phyloP scores from a whole-genome alignment of 1,140 invertebrate genomes.

The Nephotettix cincticeps region DNA sequence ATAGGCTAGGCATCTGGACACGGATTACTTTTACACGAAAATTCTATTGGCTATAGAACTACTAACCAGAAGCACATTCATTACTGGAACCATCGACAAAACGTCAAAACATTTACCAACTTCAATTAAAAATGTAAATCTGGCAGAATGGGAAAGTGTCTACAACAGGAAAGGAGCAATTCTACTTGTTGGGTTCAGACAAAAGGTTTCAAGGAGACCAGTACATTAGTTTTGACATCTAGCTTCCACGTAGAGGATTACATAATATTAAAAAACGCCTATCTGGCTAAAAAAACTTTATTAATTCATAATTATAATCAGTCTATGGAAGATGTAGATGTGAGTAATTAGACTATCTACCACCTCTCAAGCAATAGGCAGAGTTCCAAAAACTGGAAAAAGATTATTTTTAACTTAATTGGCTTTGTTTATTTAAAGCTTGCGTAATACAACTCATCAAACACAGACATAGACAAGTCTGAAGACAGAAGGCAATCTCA shows the following conservation, averaged over 20 bases:
- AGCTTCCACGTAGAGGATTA: not conserved
- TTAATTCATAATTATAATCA: conserved; percentile 3
- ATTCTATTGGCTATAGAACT: not conserved
- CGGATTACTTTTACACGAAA: conserved; percentile 12
- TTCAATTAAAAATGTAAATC: not conserved
- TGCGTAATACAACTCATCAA: not conserved
- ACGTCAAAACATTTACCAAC: not conserved
- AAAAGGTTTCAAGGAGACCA: conserved; percentile 2
- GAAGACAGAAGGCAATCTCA: not conserved
- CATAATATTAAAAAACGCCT: not conserved
- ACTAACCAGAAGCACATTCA: not conserved
- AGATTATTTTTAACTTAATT: conserved; percentile 1
- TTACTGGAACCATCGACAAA: conserved; percentile 16
- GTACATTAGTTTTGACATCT: not conserved
- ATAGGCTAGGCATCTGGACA: no score
- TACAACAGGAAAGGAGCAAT: not conserved
- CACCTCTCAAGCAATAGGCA: not conserved
- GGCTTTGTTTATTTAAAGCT: not conserved
- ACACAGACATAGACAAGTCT: not conserved
- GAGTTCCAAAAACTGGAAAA: conserved; percentile 11
- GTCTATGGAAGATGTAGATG: not conserved
- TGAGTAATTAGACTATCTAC: not conserved
- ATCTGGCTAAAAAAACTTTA: not conserved
- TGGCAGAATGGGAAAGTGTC: not conserved
- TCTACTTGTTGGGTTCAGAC: not conserved